Percentiles rank a stretch among this genome's conserved stretches.
Conservation (phyloP, 2,113 vertebrate species). For the Labeo catla region DNA sequence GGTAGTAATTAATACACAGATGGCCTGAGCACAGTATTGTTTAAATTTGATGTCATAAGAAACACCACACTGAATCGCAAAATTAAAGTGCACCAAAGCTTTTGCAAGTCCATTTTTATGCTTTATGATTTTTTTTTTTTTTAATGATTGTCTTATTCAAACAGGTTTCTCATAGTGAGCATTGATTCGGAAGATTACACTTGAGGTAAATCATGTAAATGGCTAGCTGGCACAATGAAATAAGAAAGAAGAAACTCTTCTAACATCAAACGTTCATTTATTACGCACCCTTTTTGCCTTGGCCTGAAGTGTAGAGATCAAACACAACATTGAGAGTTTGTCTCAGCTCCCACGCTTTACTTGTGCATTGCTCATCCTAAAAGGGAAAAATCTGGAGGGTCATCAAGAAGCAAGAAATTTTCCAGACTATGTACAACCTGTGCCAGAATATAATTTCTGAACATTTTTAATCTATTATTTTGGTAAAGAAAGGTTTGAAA, state of each 20-base stretch:
- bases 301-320: conserved; percentile 85
- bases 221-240: neutral
- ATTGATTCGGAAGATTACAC: neutral
- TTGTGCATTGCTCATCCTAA: conserved; percentile 82
- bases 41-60: neutral
- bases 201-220: neutral
- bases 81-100: neutral
- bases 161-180: neutral
- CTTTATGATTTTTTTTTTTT: no score
- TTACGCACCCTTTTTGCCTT: conserved; percentile 86
- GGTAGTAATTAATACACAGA: neutral
- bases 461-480: neutral
- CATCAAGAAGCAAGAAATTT: neutral
- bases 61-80: neutral
- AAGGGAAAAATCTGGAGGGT: conserved; percentile 8
- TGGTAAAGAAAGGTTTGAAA: neutral
- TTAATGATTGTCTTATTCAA: neutral
- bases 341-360: conserved; percentile 91
- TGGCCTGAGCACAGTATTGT: neutral
- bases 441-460: neutral
- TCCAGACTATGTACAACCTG: neutral
- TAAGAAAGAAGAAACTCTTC: neutral
- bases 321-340: conserved; percentile 94
- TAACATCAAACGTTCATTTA: neutral
- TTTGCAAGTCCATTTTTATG: neutral